Conservation (phyloP, 1,140 invertebrate species). For the Drosophila asahinai region DNA sequence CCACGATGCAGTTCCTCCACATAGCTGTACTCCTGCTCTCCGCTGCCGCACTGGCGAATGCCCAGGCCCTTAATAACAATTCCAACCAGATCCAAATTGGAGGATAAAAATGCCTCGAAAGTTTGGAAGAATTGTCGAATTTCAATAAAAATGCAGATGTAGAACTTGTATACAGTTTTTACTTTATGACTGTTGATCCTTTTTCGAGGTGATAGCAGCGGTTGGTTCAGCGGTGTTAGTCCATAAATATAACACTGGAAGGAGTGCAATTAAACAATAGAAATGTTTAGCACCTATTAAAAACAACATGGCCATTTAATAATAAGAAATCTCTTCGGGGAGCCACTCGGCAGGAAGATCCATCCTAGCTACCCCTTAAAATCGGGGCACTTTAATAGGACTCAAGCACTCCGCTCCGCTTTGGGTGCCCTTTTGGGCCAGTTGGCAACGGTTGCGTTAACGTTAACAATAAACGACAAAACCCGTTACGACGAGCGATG, state of each 20-base stretch:
- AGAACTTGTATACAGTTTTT: no score
- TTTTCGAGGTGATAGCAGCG: no score
- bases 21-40: background rate
- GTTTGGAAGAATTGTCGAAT: no score
- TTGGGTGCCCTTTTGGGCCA: conserved; percentile 19
- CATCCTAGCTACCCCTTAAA: conserved; percentile 43
- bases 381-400: conserved; percentile 55
- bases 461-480: conserved; percentile 73
- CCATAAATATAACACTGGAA: background rate
- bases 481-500: conserved; percentile 74
- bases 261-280: conserved; percentile 8
- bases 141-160: no score
- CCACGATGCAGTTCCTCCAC: background rate
- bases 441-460: conserved; percentile 40
- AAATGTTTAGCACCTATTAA: conserved; percentile 10
- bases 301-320: conserved; percentile 8
- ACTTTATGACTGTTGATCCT: no score
- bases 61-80: background rate
- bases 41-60: background rate
- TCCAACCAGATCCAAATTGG: background rate
- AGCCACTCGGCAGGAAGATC: conserved; percentile 1
- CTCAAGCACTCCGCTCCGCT: conserved; percentile 10
- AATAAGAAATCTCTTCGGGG: conserved; percentile 4
- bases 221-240: background rate
- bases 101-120: background rate